Conservation (phyloP, 2,888 invertebrate genomes). For the Microctonus brassicae region DNA sequence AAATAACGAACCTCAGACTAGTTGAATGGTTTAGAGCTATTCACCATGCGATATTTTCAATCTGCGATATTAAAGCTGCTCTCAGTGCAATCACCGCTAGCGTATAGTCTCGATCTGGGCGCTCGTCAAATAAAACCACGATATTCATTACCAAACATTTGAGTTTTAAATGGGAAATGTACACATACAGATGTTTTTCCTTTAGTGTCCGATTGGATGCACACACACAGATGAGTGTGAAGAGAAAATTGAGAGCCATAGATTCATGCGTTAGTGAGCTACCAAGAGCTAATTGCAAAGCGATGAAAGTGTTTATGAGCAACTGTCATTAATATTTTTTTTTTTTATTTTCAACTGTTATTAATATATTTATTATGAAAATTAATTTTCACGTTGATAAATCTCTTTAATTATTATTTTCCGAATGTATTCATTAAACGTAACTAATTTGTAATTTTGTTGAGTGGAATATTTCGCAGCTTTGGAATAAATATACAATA, state of each 20-base stretch:
- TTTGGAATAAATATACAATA: not conserved
- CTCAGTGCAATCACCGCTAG: slow-evolving; percentile 46
- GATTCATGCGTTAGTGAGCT: not conserved
- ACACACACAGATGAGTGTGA: slow-evolving; percentile 3
- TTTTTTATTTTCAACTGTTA: no score
- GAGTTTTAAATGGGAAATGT: slow-evolving; percentile 53
- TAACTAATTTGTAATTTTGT: no score
- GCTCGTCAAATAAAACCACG: slow-evolving; percentile 38
- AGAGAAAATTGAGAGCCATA: slow-evolving; percentile 4
- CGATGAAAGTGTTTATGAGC: slow-evolving; percentile 19
- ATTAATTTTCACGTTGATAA: no score
- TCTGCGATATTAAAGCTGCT: slow-evolving; percentile 60
- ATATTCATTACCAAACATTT: slow-evolving; percentile 66
- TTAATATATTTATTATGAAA: no score
- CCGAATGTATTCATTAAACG: no score
- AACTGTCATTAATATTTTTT: not conserved
- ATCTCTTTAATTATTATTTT: no score
- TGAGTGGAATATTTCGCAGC: not conserved
- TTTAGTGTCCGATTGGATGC: slow-evolving; percentile 15
- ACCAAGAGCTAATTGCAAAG: slow-evolving; percentile 1
- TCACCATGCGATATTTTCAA: slow-evolving; percentile 61
- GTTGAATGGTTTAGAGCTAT: slow-evolving; percentile 40
- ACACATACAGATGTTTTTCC: slow-evolving; percentile 23
- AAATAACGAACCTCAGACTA: slow-evolving; percentile 10
- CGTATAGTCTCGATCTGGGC: slow-evolving; percentile 26